Conservation (phyloP, 2,113 vertebrate genomes). For the Syrmaticus mikado region DNA sequence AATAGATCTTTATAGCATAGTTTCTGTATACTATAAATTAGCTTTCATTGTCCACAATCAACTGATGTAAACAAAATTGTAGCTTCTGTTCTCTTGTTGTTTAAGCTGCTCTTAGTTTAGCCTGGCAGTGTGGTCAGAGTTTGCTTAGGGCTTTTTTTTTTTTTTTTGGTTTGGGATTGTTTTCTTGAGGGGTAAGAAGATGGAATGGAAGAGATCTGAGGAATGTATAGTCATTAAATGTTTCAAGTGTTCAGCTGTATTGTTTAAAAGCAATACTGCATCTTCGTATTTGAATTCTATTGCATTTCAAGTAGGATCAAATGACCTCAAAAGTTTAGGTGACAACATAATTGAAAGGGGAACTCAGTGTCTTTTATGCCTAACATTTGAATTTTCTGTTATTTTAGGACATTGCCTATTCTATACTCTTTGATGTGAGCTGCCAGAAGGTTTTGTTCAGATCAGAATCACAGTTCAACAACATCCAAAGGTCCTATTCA, state of each 20-base stretch:
- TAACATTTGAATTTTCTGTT: slow-evolving; percentile 40
- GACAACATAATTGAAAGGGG: neutral
- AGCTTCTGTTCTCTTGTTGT: neutral
- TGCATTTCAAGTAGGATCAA: neutral
- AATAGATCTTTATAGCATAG: neutral
- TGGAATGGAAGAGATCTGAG: neutral
- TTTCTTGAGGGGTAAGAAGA: neutral
- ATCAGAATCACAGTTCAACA: neutral
- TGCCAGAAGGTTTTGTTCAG: neutral
- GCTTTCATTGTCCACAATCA: neutral
- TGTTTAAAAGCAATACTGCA: neutral
- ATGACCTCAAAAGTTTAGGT: neutral
- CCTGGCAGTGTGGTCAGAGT: neutral
- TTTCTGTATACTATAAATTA: neutral
- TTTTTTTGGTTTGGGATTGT: neutral
- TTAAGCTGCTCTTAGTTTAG: neutral
- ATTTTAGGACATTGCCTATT: neutral
- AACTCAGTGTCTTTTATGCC: neutral
- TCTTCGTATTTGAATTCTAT: neutral
- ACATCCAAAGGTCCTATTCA: neutral
- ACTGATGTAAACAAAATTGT: accelerated
- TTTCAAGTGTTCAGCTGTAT: neutral
- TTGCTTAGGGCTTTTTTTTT: neutral
- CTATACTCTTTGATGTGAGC: neutral
- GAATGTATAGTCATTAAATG: neutral